Conservation (phyloP, 2,113 vertebrate species). For the Prietella phreatophila region DNA sequence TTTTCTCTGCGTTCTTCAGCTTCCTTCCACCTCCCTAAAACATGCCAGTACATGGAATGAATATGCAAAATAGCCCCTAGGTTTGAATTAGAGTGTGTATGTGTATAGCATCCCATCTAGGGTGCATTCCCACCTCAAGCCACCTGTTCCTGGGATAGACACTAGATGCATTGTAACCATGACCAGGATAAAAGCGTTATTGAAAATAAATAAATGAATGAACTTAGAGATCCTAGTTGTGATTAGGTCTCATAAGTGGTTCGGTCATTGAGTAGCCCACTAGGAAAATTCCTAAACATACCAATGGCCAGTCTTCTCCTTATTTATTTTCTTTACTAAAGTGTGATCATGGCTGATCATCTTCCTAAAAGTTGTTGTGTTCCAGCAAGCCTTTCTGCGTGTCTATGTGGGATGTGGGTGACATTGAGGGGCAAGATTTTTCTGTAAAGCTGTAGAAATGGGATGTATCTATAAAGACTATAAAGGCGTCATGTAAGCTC, state of each 20-base stretch:
- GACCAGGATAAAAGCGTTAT: neutral
- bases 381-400: neutral
- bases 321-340: too few species aligned
- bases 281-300: neutral
- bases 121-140: neutral
- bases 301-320: neutral
- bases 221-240: neutral
- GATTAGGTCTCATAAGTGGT: neutral
- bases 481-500: neutral
- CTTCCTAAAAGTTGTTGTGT: neutral
- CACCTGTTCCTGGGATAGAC: neutral
- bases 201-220: too few species aligned
- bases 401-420: neutral
- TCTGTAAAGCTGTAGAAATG: neutral
- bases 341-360: neutral
- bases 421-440: neutral
- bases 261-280: neutral
- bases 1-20: neutral
- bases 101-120: neutral
- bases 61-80: neutral
- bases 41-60: neutral
- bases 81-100: neutral
- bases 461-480: neutral
- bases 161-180: neutral
- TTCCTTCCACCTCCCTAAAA: neutral